These are phyloP conservation scores for Sitobion miscanthi DNA, from an alignment of 1,140 invertebrate genomes.

Conservation along the genomic window DNA sequence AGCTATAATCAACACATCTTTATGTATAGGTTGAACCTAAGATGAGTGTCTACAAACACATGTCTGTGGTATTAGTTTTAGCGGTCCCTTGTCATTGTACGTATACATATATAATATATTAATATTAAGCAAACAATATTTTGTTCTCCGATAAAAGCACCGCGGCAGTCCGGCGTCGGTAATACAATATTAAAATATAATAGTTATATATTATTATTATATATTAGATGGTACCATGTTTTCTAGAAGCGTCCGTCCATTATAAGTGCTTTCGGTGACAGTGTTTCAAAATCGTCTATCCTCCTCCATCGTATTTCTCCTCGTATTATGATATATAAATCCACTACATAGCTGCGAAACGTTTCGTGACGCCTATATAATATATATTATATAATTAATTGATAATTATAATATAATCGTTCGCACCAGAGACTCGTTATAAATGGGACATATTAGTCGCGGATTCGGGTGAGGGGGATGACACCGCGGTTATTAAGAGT, in stretches of 20 bases:
- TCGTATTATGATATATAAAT: not conserved
- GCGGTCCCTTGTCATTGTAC: not conserved
- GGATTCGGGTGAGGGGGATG: too few relatives aligned
- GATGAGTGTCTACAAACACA: not conserved
- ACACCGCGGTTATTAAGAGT: not conserved
- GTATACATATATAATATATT: not conserved
- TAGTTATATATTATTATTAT: too few relatives aligned
- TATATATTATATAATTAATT: not conserved
- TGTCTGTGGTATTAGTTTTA: not conserved
- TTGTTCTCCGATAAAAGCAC: not conserved
- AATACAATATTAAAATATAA: not conserved
- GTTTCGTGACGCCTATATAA: too few relatives aligned
- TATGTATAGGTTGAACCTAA: not conserved
- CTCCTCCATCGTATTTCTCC: not conserved
- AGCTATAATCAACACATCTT: not conserved
- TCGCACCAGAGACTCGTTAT: too few relatives aligned
- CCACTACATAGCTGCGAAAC: not conserved
- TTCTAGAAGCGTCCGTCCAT: not conserved
- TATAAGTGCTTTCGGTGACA: not conserved
- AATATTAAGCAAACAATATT: not conserved
- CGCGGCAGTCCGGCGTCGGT: not conserved
- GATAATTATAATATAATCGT: not conserved
- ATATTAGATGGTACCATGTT: not conserved
- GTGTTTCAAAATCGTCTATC: not conserved
- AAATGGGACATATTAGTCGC: too few relatives aligned